Percentiles rank a stretch among this genome's conserved stretches.
phyloP scores from a whole-genome alignment of 92 coral and sea anemone genomes.

The Meandrina meandrites region DNA sequence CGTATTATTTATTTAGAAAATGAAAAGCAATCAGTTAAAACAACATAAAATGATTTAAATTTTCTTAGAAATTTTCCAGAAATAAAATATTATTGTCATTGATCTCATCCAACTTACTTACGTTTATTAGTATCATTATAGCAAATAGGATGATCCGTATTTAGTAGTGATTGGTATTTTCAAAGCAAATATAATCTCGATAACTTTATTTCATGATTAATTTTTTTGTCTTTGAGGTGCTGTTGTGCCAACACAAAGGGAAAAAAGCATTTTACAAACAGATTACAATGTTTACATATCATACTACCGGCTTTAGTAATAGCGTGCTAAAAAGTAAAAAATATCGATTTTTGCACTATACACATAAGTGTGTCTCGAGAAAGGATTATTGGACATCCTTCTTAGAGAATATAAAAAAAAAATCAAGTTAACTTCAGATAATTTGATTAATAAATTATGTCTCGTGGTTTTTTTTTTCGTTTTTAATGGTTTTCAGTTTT shows the following conservation, averaged over 20 bases:
- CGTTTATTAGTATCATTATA: background rate
- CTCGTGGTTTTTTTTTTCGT: background rate
- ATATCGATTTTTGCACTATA: background rate
- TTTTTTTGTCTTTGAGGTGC: background rate
- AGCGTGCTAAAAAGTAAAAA: background rate
- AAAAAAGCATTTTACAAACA: background rate
- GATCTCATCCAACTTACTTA: background rate
- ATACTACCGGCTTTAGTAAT: background rate
- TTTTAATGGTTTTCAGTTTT: too few species aligned
- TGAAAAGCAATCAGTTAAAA: background rate
- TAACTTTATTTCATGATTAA: background rate
- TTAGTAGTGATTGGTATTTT: background rate
- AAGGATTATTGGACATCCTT: background rate
- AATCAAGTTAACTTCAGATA: background rate
- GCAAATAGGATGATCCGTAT: background rate
- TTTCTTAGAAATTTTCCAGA: background rate
- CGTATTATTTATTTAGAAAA: background rate
- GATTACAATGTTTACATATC: background rate
- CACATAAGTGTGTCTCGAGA: background rate
- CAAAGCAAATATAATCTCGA: background rate
- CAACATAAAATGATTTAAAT: background rate
- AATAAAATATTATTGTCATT: background rate
- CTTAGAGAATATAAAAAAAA: background rate
- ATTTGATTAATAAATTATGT: background rate
- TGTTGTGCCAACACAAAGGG: too few species aligned